These are phyloP conservation scores for Himantopus leucocephalus DNA, from an alignment of 2,113 vertebrate species.

Conservation along the genomic window DNA sequence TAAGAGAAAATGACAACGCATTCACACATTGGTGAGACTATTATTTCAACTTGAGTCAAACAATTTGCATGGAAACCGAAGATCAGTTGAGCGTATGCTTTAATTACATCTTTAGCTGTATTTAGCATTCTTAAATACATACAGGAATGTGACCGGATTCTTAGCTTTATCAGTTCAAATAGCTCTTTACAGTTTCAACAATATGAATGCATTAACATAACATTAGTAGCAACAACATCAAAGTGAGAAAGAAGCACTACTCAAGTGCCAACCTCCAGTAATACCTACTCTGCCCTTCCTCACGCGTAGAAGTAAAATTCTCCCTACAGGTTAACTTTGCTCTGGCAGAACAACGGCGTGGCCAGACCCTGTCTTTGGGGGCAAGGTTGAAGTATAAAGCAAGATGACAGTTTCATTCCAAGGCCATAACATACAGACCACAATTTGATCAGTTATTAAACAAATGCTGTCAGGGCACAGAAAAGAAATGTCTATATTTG, in stretches of 20 bases:
- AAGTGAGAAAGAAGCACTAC: not conserved
- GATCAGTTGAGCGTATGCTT: not conserved
- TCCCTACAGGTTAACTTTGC: not conserved
- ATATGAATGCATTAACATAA: not conserved
- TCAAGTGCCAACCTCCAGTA: not conserved
- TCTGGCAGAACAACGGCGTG: not conserved
- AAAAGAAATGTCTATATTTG: not conserved
- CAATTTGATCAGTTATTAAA: not conserved
- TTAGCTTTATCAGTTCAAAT: not conserved
- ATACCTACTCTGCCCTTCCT: not conserved
- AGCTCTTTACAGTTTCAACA: not conserved
- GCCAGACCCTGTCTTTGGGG: not conserved
- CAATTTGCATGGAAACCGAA: not conserved
- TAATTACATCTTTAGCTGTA: not conserved
- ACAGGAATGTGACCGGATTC: not conserved
- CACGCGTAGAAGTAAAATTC: fast-evolving
- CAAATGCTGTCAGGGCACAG: not conserved
- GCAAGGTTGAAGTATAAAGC: not conserved
- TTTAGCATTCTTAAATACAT: not conserved
- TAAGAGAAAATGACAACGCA: not conserved
- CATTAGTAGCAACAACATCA: not conserved
- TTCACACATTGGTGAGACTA: not conserved
- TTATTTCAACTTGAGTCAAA: not conserved
- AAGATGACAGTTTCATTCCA: not conserved
- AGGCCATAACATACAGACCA: not conserved